Conservation (phyloP, 1,140 invertebrate genomes). For the Drosophila kikkawai region DNA sequence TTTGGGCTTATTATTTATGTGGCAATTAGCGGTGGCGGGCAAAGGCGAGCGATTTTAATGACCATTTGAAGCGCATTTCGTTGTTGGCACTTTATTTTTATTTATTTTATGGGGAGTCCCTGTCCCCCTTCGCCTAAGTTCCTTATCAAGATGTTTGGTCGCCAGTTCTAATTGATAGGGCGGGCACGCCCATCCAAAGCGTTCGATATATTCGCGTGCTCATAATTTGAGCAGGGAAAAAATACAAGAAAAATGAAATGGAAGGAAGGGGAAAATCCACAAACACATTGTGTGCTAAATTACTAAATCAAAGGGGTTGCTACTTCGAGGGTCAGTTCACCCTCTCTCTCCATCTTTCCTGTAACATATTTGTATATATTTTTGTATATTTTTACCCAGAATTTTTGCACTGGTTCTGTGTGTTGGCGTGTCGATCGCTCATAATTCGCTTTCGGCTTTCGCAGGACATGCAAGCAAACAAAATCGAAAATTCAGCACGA, state of each 20-base stretch:
- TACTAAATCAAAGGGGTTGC: conserved; percentile 70
- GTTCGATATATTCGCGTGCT: conserved; percentile 82
- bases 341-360: too few species aligned
- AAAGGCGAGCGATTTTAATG: conserved; percentile 69
- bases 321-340: conserved; percentile 32
- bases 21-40: conserved; percentile 71
- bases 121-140: neutral
- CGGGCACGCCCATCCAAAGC: conserved; percentile 59
- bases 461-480: conserved; percentile 78
- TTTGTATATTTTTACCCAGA: neutral
- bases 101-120: conserved; percentile 48
- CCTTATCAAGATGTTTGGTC: conserved; percentile 79
- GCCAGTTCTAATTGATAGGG: conserved; percentile 81
- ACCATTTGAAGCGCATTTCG: conserved; percentile 81
- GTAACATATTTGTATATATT: neutral
- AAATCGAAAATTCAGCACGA: conserved; percentile 84
- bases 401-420: conserved; percentile 59
- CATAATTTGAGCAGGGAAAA: conserved; percentile 63
- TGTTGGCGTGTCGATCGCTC: conserved; percentile 79
- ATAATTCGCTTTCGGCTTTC: conserved; percentile 63
- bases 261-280: conserved; percentile 58
- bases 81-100: conserved; percentile 78
- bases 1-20: conserved; percentile 74
- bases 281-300: conserved; percentile 82
- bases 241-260: conserved; percentile 13